Evolutionary conservation across 1,140 invertebrate species (phyloP).

Genomic region (Carposina sasakii): DNA sequence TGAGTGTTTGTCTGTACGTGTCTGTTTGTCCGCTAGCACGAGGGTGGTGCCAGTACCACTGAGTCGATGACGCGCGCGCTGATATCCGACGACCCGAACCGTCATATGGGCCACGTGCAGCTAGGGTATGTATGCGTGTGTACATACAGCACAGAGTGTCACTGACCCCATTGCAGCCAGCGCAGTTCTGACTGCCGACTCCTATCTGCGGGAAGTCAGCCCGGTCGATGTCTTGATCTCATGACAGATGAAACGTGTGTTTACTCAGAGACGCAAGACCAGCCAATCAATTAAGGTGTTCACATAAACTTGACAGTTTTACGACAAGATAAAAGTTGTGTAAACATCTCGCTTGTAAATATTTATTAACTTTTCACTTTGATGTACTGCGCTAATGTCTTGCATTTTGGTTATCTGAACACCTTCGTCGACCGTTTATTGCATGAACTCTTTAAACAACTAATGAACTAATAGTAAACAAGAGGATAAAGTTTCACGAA

Average conservation of each 20-base stretch:
- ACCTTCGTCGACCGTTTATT: too few species aligned
- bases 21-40: conserved; percentile 83
- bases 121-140: conserved; percentile 86
- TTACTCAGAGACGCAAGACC: conserved; percentile 17
- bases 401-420: too few species aligned
- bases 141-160: conserved; percentile 61
- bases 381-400: too few species aligned
- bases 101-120: conserved; percentile 90
- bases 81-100: conserved; percentile 90
- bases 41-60: conserved; percentile 90
- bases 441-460: too few species aligned
- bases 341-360: conserved; percentile 2
- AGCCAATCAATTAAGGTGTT: conserved; percentile 46
- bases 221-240: too few species aligned
- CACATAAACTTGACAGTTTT: conserved; percentile 50
- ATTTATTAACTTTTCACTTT: too few species aligned
- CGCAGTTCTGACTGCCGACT: neutral
- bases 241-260: neutral
- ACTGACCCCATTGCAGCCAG: conserved; percentile 29
- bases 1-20: conserved; percentile 62
- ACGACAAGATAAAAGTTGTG: conserved; percentile 43
- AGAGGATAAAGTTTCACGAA: too few species aligned
- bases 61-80: conserved; percentile 93
- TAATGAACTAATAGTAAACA: too few species aligned
- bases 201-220: too few species aligned